Conservation (phyloP, 2,888 invertebrate genomes). For the Sarcophaga variegata region DNA sequence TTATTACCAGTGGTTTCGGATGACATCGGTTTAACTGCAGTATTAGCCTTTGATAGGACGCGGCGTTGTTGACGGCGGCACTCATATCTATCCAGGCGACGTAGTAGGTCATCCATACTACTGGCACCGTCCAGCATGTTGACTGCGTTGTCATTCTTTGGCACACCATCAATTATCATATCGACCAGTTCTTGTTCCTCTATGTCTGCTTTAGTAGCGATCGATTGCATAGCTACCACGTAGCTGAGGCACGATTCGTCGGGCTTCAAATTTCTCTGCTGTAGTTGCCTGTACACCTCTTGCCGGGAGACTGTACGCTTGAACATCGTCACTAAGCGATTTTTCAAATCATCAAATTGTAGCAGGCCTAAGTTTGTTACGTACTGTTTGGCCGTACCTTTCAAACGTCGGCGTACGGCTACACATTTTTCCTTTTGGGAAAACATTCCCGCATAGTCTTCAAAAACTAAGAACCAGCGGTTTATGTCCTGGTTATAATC, state of each 20-base stretch:
- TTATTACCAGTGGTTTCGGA: not conserved
- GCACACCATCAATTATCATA: conserved; percentile 49
- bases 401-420: conserved; percentile 19
- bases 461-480: too few species aligned
- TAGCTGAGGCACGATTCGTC: conserved; percentile 42
- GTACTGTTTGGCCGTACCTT: conserved; percentile 37
- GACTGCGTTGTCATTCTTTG: conserved; percentile 35
- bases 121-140: conserved; percentile 37
- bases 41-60: not conserved
- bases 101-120: conserved; percentile 1
- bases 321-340: conserved; percentile 12
- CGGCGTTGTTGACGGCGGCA: not conserved
- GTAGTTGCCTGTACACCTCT: conserved; percentile 49
- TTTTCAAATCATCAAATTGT: not conserved
- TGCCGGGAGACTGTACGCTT: conserved; percentile 44
- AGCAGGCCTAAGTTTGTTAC: conserved; percentile 29
- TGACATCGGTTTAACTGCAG: not conserved
- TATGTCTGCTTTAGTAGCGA: conserved; percentile 35
- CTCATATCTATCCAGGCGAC: conserved; percentile 6
- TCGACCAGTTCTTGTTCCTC: conserved; percentile 34
- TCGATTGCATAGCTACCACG: conserved; percentile 43
- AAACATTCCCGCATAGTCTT: not conserved
- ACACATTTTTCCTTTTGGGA: conserved; percentile 21
- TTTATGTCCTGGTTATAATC: too few species aligned
- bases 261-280: conserved; percentile 3